Evolutionary conservation across 2,888 invertebrate genomes (phyloP), one percentile per base, ranked within the genome.

Genomic region (Phlogophora meticulosa): DNA sequence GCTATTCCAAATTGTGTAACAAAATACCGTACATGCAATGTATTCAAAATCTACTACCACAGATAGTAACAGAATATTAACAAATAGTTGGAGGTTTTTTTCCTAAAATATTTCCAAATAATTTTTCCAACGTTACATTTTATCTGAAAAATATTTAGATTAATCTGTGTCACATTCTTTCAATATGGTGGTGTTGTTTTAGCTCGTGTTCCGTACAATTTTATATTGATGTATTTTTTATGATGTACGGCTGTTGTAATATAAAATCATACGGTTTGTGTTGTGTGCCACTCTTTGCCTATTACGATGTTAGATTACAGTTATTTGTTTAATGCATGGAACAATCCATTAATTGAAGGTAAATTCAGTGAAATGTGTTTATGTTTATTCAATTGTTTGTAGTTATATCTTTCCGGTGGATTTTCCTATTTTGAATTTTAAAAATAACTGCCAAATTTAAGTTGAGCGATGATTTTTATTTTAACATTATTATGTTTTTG

Each of bases 211-310:
- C 63, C 48, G 51, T 64, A 65, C 53, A 63, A 36, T 70, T 76
- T 79, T 74, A 61, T 76, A 83, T 84, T 78, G 69, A 70, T 79
- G 73, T 80, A 59, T 83, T 68, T 79, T 75, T 83, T 76, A 64
- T 76, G 56, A 68, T 75, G 72, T 81, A 68, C 72, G 58, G 43
- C 72, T 79, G 53, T 82, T 84, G 71, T 82, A 79, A 53, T 58
- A 70, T 83, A 78, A 57, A 71, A 67, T 64, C 63, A 66, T 67
- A 55, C 34, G 10, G 42, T 73, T 46, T 73, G 22, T 63, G 57
- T 69, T 36, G 38, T 63, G 69, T 68, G 60, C 7, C 53, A 38
- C 38, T 67, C 45, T 52, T 55, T 65, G 52, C 4, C 46, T 65
- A 57, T 62, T 61, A 65, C 45, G 70, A 55, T 32, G 13, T 20